These are phyloP conservation scores for Brachyopa scutellaris DNA, from an alignment of 2,888 invertebrate genomes.

Conservation along the genomic window DNA sequence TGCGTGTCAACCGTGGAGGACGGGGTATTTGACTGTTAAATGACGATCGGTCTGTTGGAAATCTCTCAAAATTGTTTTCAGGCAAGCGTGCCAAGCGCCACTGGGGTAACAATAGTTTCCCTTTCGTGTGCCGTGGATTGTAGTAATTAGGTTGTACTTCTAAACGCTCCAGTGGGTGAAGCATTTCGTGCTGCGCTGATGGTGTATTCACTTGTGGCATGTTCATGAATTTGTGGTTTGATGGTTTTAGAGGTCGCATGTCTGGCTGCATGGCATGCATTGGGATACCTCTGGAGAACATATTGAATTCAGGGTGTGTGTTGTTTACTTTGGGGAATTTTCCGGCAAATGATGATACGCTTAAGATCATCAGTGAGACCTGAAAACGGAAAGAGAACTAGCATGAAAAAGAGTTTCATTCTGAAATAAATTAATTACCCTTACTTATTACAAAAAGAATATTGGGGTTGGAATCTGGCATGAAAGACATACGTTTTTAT, in stretches of 20 bases:
- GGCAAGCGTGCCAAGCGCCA: slow-evolving; percentile 44
- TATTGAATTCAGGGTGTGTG: slow-evolving; percentile 15
- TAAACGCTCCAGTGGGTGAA: slow-evolving; percentile 50
- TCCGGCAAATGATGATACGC: slow-evolving; percentile 78
- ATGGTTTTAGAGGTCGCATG: slow-evolving; percentile 54
- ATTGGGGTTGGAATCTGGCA: no score
- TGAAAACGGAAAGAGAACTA: slow-evolving; percentile 56
- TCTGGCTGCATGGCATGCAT: slow-evolving; percentile 37
- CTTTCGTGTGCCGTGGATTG: slow-evolving; percentile 41
- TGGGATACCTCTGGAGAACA: slow-evolving; percentile 41
- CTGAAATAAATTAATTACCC: no score
- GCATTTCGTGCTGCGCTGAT: slow-evolving; percentile 30
- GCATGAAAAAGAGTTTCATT: no score
- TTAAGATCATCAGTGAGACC: slow-evolving; percentile 80
- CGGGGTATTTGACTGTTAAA: slow-evolving; percentile 73
- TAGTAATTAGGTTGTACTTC: slow-evolving; percentile 62
- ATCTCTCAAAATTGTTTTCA: slow-evolving; percentile 31
- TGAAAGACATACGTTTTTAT: no score
- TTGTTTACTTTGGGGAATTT: slow-evolving; percentile 76
- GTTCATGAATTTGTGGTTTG: slow-evolving; percentile 58
- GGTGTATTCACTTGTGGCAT: slow-evolving; percentile 41
- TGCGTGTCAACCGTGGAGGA: slow-evolving; percentile 67
- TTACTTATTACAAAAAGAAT: no score
- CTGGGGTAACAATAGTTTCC: slow-evolving; percentile 28
- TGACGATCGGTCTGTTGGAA: slow-evolving; percentile 30